These are phyloP conservation scores for Trichonephila clavata DNA, from an alignment of 1,140 invertebrate genomes.

Conservation along the genomic window DNA sequence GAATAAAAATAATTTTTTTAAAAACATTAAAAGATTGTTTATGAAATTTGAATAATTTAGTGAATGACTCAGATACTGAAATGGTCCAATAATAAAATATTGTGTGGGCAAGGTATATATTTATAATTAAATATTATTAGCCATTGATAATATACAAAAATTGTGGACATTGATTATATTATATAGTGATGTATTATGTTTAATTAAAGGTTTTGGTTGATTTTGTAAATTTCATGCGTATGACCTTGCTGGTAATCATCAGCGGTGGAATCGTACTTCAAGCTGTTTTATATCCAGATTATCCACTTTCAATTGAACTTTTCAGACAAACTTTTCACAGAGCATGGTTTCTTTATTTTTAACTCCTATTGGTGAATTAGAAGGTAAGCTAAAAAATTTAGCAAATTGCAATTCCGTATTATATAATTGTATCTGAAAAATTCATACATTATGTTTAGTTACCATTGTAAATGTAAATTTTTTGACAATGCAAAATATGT, in stretches of 20 bases:
- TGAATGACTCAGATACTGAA: too few species aligned
- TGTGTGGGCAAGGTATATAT: not conserved
- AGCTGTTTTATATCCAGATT: constrained; percentile 81
- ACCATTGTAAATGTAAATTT: too few species aligned
- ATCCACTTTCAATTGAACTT: constrained; percentile 79
- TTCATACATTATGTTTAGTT: too few species aligned
- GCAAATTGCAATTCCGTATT: too few species aligned
- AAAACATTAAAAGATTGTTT: too few species aligned
- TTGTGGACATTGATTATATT: not conserved
- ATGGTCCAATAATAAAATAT: too few species aligned
- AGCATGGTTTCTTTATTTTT: constrained; percentile 81
- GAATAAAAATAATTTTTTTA: too few species aligned
- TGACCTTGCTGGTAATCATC: constrained; percentile 81
- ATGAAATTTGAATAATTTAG: too few species aligned
- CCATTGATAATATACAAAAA: too few species aligned
- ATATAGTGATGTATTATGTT: not conserved
- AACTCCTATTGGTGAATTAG: constrained; percentile 80
- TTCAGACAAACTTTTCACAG: constrained; percentile 80
- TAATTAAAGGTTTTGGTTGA: constrained; percentile 80
- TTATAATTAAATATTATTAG: too few species aligned
- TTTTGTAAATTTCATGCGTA: constrained; percentile 81
- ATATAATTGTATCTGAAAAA: too few species aligned
- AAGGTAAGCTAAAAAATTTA: constrained; percentile 60
- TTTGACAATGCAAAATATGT: too few species aligned
- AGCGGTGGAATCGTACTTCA: constrained; percentile 81